Conservation (phyloP, 2,888 invertebrate genomes). For the Odontocolon sp. region DNA sequence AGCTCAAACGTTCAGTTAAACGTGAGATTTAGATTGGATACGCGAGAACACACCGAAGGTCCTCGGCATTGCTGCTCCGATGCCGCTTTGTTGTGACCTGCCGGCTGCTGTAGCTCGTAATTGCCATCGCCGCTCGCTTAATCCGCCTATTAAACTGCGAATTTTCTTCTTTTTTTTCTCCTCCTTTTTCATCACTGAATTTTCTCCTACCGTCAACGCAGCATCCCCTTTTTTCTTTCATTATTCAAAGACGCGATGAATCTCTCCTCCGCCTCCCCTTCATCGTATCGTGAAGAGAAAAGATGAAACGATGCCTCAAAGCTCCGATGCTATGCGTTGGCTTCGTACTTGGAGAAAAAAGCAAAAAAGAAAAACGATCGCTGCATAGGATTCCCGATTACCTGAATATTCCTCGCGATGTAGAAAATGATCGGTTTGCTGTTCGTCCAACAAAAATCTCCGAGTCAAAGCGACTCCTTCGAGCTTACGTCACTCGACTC, state of each 20-base stretch:
- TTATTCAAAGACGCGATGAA: slow-evolving; percentile 40
- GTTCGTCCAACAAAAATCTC: background rate
- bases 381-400: background rate
- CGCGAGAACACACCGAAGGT: slow-evolving; percentile 37
- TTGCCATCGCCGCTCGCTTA: slow-evolving; percentile 53
- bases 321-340: slow-evolving; percentile 9
- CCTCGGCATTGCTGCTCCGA: slow-evolving; percentile 25
- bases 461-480: background rate
- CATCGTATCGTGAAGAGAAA: slow-evolving; percentile 1
- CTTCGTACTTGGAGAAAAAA: background rate
- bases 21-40: slow-evolving; percentile 61
- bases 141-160: slow-evolving; percentile 45
- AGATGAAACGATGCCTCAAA: slow-evolving; percentile 50
- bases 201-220: background rate
- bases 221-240: slow-evolving; percentile 22
- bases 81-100: slow-evolving; percentile 59
- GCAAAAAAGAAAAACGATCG: background rate
- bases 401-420: background rate
- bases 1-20: slow-evolving; percentile 57
- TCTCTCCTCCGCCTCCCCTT: background rate
- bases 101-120: slow-evolving; percentile 47
- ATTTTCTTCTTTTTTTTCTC: slow-evolving; percentile 27
- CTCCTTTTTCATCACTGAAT: background rate
- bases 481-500: background rate
- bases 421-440: background rate